phyloP scores from a whole-genome alignment of 53 echinoderm and acorn worm genomes.

The Pentamera pediparva region DNA sequence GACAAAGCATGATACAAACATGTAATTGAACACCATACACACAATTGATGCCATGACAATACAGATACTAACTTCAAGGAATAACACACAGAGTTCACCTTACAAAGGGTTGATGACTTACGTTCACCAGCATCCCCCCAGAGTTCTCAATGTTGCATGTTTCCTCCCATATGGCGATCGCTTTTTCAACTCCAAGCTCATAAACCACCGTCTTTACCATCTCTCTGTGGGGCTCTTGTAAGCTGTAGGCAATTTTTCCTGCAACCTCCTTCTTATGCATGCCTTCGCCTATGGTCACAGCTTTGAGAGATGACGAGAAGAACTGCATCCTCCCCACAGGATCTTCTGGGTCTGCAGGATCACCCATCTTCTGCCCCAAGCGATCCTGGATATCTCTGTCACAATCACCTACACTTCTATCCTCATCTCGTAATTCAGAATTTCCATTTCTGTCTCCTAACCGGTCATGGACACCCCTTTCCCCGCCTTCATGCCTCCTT shows the following conservation, averaged over 20 bases:
- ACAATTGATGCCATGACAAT: not conserved
- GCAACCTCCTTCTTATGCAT: slow-evolving; percentile 50
- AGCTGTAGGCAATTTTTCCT: slow-evolving; percentile 68
- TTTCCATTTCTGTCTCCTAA: not conserved
- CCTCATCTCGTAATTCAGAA: slow-evolving; percentile 27
- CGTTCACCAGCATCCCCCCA: slow-evolving; percentile 87
- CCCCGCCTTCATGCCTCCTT: slow-evolving; percentile 8
- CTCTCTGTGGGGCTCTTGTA: slow-evolving; percentile 76
- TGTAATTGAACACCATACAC: not conserved
- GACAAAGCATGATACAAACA: not conserved
- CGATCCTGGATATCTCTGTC: too few species aligned
- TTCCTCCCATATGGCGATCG: slow-evolving; percentile 55
- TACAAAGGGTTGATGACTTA: slow-evolving; percentile 18
- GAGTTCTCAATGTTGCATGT: slow-evolving; percentile 62
- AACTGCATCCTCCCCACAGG: not conserved
- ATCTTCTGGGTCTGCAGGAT: too few species aligned
- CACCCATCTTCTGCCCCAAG: too few species aligned
- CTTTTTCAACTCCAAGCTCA: slow-evolving; percentile 68
- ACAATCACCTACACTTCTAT: slow-evolving; percentile 31
- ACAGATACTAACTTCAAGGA: not conserved
- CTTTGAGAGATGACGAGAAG: not conserved
- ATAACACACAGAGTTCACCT: not conserved
- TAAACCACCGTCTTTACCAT: slow-evolving; percentile 66
- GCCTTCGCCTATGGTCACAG: not conserved
- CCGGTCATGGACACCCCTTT: not conserved